phyloP scores from a whole-genome alignment of 2,113 vertebrate species.

The Conger conger region DNA sequence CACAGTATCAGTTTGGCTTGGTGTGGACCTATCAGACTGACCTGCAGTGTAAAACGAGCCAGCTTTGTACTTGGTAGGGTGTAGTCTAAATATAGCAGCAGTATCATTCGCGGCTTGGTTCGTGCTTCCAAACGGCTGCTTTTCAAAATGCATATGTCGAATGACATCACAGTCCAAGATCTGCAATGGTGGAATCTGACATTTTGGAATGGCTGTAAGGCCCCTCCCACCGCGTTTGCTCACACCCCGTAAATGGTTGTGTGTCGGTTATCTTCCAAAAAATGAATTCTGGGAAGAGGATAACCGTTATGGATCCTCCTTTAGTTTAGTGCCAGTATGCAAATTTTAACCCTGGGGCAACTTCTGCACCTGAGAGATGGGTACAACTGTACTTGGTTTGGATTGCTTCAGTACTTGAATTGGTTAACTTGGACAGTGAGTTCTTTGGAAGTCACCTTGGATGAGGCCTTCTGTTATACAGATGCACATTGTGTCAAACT shows the following conservation, averaged over 20 bases:
- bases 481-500: background rate
- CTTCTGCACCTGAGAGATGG: background rate
- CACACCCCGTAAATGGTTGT: background rate
- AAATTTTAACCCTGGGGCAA: background rate
- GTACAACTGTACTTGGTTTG: background rate
- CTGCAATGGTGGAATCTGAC: too few species aligned
- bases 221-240: background rate
- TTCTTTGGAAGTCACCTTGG: background rate
- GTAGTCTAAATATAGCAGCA: conserved; percentile 16
- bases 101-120: background rate
- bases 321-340: background rate
- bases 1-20: background rate
- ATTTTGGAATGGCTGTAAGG: too few species aligned
- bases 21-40: background rate
- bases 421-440: background rate
- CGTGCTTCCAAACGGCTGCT: background rate
- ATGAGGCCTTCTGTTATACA: background rate
- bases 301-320: background rate
- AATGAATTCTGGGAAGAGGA: background rate
- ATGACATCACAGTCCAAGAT: background rate
- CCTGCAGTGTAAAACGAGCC: background rate
- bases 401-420: background rate
- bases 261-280: background rate
- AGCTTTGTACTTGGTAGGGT: background rate
- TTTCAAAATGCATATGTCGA: background rate